Conservation (phyloP, 1,140 invertebrate species). For the Neodiprion pinetum region DNA sequence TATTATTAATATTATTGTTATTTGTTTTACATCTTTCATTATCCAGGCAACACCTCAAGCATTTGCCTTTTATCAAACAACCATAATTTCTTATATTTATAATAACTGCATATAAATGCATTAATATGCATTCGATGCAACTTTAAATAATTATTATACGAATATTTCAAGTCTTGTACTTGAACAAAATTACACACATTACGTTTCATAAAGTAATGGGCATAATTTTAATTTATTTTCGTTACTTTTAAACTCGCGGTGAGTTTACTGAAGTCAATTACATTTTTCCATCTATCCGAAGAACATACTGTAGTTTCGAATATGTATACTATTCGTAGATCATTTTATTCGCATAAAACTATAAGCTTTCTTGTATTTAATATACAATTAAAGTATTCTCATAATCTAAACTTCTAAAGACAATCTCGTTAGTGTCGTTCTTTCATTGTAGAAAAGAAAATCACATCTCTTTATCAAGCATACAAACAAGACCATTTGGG, state of each 20-base stretch:
- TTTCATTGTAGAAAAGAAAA: no score
- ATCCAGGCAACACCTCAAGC: conserved; percentile 37
- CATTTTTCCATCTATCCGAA: background rate
- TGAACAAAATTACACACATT: background rate
- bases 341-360: background rate
- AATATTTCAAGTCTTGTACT: background rate
- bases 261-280: background rate
- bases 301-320: background rate
- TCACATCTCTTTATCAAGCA: no score
- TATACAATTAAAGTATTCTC: background rate
- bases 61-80: conserved; percentile 43
- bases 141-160: background rate
- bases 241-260: background rate
- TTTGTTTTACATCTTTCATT: conserved; percentile 5
- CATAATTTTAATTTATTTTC: background rate
- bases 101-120: conserved; percentile 7
- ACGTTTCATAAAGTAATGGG: conserved; percentile 4
- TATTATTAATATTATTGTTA: background rate
- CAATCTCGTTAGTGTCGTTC: no score
- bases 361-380: background rate
- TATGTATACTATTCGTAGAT: conserved; percentile 6
- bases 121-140: conserved; percentile 3
- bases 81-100: background rate
- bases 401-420: no score
- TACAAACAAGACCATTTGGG: no score